Evolutionary conservation across 2,113 vertebrate genomes (phyloP).

Genomic region (Pleuronectes platessa): DNA sequence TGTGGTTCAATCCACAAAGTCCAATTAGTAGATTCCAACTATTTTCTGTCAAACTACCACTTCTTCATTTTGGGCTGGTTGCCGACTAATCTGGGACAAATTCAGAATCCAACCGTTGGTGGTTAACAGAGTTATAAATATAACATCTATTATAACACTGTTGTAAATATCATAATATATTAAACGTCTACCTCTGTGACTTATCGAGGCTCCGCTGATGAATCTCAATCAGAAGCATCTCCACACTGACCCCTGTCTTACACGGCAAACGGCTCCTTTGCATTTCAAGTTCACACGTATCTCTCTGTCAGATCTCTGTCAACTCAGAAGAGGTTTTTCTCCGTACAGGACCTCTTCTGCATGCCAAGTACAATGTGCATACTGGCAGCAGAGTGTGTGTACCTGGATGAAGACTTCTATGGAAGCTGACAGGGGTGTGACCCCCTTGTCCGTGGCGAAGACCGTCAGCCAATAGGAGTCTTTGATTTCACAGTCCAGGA

Average conservation of each 20-base stretch:
- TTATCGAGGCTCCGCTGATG: background rate
- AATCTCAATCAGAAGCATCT: background rate
- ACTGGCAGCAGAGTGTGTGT: constrained; percentile 2
- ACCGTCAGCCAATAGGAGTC: constrained; percentile 94
- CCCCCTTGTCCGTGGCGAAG: constrained; percentile 90
- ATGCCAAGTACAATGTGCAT: constrained; percentile 7
- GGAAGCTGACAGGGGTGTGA: constrained; percentile 88
- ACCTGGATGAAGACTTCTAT: constrained; percentile 94
- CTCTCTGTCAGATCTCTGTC: background rate
- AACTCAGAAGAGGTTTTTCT: background rate
- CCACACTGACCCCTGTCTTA: background rate
- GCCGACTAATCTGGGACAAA: background rate
- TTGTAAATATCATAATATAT: background rate
- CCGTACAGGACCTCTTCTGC: background rate
- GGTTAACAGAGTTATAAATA: background rate
- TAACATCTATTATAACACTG: background rate
- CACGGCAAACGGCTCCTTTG: background rate
- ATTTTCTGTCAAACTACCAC: too few relatives aligned
- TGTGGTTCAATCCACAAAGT: background rate
- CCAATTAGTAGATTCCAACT: background rate
- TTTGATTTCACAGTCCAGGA: constrained; percentile 93
- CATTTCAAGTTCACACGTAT: background rate
- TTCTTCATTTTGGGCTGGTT: background rate
- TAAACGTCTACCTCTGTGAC: background rate
- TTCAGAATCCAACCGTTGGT: background rate